Evolutionary conservation across 53 echinoderm and acorn worm species (phyloP), one percentile per base, ranked within the genome.

Genomic region (Henricia sp.): DNA sequence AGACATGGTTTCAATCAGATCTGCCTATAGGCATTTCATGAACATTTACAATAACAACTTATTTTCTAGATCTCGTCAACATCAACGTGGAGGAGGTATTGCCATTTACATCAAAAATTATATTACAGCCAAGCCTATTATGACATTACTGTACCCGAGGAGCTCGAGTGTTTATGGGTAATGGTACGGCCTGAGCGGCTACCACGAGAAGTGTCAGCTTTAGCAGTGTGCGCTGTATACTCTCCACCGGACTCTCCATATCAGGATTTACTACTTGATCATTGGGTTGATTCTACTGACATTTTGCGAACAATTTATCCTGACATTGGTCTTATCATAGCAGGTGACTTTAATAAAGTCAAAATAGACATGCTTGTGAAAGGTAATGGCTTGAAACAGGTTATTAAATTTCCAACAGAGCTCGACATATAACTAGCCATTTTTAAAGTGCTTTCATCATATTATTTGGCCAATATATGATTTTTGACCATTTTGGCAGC

Each of bases 71-170:
- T 78, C 90, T 11, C 36, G 85, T 51, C 38, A 39, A 43, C 26
- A 69, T 41, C 48, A 74, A 38, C 56, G 78, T 50, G 70, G 90
- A 48, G 85, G 90, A 26, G 90, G 90, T 28, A 68, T 89, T 23
- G 89, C 89, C 32, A 68, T 89, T 21, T 89, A 89, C 50, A 37
- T 77, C 12, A 84, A 77, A 50, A 59, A 76, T 25, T 39, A 56
- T 19, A 71, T 71, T 32, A 24, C 4, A 3, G 42, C 26, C 27
- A 68, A 40, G 24, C 4, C 4, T 4, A 36, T 72, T 30, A 37
- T 16, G 63, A 52, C 36, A 21, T 78, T 16, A 71, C 85, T 41
- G 80, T 74, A 14, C 50, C 52, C 14, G 55, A 65, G 35, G 64
- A 83, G 35, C 74, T 59, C 66, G 84, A 83, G 28, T 62, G 84